Evolutionary conservation across 2,113 vertebrate genomes (phyloP).

Genomic region (Aphyosemion australe): DNA sequence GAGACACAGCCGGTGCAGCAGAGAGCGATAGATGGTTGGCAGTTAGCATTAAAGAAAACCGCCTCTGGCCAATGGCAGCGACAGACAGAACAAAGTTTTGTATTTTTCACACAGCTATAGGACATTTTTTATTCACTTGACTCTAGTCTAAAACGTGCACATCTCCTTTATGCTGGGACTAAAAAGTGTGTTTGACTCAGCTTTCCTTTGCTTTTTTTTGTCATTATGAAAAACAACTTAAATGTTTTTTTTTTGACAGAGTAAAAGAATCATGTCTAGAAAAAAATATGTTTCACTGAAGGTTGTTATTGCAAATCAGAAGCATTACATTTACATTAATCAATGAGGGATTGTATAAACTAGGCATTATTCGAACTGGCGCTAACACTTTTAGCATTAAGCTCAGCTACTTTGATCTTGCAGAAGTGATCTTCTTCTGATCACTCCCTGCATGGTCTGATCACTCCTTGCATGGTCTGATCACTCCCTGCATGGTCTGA

Average conservation of each 20-base stretch:
- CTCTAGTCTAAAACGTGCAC: slow-evolving; percentile 6
- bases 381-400: too few species aligned
- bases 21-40: slow-evolving; percentile 1
- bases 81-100: slow-evolving; percentile 31
- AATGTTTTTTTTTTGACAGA: background rate
- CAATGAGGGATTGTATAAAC: too few species aligned
- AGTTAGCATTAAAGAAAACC: slow-evolving; percentile 7
- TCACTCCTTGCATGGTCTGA: too few species aligned
- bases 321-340: too few species aligned
- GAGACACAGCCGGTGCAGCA: slow-evolving; percentile 3
- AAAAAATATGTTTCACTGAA: background rate
- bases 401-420: too few species aligned
- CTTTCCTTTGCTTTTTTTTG: slow-evolving; percentile 1
- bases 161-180: background rate
- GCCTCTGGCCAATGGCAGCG: slow-evolving; percentile 13
- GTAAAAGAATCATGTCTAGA: too few species aligned
- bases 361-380: too few species aligned
- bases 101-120: background rate
- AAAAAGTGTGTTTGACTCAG: background rate
- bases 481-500: too few species aligned
- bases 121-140: slow-evolving; percentile 1
- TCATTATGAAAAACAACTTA: background rate
- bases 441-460: too few species aligned
- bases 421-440: too few species aligned
- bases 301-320: too few species aligned